A percentile compares a stretch with the other conserved stretches of the same genome.
phyloP scores from a whole-genome alignment of 1,140 invertebrate genomes.

The Caenorhabditis elegans region DNA sequence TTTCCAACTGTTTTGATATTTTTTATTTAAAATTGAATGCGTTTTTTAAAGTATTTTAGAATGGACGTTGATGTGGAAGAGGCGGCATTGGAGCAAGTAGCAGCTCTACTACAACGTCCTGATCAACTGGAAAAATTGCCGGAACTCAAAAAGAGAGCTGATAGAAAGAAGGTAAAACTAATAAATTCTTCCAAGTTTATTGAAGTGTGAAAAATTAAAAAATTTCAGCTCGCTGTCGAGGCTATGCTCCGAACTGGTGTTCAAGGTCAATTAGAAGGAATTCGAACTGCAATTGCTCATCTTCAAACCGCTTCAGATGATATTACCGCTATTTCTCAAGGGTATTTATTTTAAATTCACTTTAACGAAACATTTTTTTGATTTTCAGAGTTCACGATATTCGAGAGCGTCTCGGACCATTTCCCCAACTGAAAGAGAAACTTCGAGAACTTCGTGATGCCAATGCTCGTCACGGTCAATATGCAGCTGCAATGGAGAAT shows the following conservation, averaged over 20 bases:
- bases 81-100: slow-evolving; percentile 84
- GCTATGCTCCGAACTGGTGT: slow-evolving; percentile 96
- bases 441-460: slow-evolving; percentile 84
- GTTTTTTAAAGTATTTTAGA: neutral
- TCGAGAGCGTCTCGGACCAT: slow-evolving; percentile 72
- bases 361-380: too few species aligned
- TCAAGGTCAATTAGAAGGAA: slow-evolving; percentile 94
- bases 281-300: slow-evolving; percentile 87
- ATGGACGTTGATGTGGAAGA: slow-evolving; percentile 74
- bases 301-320: slow-evolving; percentile 80
- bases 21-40: too few species aligned
- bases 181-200: neutral
- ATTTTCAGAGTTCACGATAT: slow-evolving; percentile 71
- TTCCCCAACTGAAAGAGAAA: slow-evolving; percentile 76
- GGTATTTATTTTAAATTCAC: too few species aligned
- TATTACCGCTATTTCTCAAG: slow-evolving; percentile 76
- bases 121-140: slow-evolving; percentile 92
- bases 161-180: slow-evolving; percentile 70
- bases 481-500: slow-evolving; percentile 95
- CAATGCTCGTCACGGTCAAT: slow-evolving; percentile 84
- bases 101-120: slow-evolving; percentile 87
- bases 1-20: too few species aligned
- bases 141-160: slow-evolving; percentile 76
- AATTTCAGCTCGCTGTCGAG: slow-evolving; percentile 86
- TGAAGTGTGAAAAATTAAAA: neutral